A percentile compares a stretch with the other conserved stretches of the same genome.
Conservation (phyloP, 2,797 vertebrate species). For the Otus scops region DNA sequence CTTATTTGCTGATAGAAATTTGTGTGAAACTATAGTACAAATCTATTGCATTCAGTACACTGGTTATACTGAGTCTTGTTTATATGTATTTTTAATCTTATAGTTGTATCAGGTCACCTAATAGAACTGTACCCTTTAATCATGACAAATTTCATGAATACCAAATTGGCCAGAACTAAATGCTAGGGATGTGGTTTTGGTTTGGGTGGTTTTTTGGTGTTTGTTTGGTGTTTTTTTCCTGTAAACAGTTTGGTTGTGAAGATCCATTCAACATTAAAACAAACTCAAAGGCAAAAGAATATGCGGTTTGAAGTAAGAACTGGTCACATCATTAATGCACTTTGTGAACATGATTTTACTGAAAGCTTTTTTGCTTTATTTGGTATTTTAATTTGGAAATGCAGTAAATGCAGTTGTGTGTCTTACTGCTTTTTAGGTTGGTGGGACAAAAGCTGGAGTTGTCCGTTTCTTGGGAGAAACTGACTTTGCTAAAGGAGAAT, state of each 20-base stretch:
- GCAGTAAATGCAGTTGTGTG: not conserved
- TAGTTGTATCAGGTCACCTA: rapidly evolving
- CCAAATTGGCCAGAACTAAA: not conserved
- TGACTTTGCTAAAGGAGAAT: slow-evolving; percentile 97
- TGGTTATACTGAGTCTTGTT: not conserved
- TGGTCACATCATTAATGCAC: not conserved
- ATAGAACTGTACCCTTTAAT: not conserved
- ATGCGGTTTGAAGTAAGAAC: not conserved
- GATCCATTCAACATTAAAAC: not conserved
- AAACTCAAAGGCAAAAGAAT: not conserved
- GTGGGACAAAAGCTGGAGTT: slow-evolving; percentile 96
- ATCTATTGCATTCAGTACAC: not conserved
- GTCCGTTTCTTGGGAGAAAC: slow-evolving; percentile 96
- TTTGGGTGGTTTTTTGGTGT: not conserved
- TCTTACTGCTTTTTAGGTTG: slow-evolving; percentile 78
- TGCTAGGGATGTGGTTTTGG: not conserved
- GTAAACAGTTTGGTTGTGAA: not conserved
- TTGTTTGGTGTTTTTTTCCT: too few relatives aligned
- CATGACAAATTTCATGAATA: not conserved
- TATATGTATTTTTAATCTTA: not conserved
- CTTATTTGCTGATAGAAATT: not conserved
- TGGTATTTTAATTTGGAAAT: not conserved
- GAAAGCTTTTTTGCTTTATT: not conserved
- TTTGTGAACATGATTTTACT: not conserved
- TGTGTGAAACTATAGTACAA: not conserved